phyloP scores from a whole-genome alignment of 1,140 invertebrate species.

The Radopholus similis region DNA sequence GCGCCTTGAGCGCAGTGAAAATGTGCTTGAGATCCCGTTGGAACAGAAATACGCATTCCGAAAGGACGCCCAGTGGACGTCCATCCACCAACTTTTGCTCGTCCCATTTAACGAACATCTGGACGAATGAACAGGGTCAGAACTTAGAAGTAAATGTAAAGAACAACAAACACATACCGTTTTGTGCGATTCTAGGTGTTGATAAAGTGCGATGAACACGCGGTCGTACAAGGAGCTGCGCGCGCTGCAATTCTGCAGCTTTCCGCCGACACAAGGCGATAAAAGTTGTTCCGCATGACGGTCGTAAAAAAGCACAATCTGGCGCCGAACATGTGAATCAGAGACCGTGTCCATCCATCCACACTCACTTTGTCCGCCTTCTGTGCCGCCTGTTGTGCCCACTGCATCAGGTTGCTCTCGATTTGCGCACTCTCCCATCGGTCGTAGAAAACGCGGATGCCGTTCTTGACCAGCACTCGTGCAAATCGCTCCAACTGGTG shows the following conservation, averaged over 20 bases:
- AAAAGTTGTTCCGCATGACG: neutral
- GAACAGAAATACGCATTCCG: neutral
- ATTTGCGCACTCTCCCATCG: neutral
- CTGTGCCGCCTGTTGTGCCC: neutral
- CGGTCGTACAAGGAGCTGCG: neutral
- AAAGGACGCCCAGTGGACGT: neutral
- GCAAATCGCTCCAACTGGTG: neutral
- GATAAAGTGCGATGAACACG: neutral
- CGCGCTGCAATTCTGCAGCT: neutral
- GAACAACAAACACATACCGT: neutral
- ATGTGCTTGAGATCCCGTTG: neutral
- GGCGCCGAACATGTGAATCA: neutral
- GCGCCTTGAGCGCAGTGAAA: neutral
- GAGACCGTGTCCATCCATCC: neutral
- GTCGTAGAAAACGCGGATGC: neutral
- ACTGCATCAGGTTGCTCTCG: neutral
- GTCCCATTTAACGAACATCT: slow-evolving; percentile 1
- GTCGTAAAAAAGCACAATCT: slow-evolving; percentile 1
- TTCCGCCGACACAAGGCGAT: neutral
- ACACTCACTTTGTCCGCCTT: neutral
- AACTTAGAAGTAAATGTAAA: neutral
- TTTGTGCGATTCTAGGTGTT: neutral
- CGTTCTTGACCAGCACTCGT: neutral
- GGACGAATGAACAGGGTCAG: neutral
- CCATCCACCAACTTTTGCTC: neutral